A percentile compares a stretch with the other conserved stretches of the same genome.
Evolutionary conservation across 2,888 invertebrate genomes (phyloP).

Genomic region (Pammene aurita): DNA sequence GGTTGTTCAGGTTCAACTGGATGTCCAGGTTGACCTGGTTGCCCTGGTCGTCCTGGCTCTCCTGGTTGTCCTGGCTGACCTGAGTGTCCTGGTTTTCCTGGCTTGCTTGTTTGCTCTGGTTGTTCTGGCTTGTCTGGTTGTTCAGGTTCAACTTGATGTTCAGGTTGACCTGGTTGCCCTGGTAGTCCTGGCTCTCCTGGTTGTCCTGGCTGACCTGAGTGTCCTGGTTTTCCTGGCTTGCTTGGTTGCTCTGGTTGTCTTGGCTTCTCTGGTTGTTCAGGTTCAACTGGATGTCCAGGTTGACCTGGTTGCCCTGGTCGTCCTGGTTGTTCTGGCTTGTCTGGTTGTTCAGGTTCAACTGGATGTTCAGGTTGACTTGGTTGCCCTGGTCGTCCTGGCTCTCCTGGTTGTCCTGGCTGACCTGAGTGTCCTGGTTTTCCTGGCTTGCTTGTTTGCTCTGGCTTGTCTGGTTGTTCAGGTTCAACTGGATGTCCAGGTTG

Average conservation of each 20-base stretch:
- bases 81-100: not conserved
- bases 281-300: not conserved
- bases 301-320: not conserved
- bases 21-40: not conserved
- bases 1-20: no score
- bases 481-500: no score
- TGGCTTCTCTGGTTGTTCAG: slow-evolving; percentile 10
- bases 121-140: not conserved
- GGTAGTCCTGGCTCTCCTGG: slow-evolving; percentile 27
- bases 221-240: slow-evolving; percentile 25
- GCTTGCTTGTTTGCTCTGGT: not conserved
- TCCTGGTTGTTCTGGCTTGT: not conserved
- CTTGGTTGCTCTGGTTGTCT: slow-evolving; percentile 23
- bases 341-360: not conserved
- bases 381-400: not conserved
- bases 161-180: not conserved
- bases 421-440: not conserved
- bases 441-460: no score
- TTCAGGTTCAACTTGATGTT: no score
- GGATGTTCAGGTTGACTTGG: slow-evolving; percentile 2
- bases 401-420: not conserved
- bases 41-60: not conserved
- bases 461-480: no score
- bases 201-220: slow-evolving; percentile 23
- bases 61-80: no score